Evolutionary conservation across 1,140 invertebrate species (phyloP).

Genomic region (Amyelois transitella): DNA sequence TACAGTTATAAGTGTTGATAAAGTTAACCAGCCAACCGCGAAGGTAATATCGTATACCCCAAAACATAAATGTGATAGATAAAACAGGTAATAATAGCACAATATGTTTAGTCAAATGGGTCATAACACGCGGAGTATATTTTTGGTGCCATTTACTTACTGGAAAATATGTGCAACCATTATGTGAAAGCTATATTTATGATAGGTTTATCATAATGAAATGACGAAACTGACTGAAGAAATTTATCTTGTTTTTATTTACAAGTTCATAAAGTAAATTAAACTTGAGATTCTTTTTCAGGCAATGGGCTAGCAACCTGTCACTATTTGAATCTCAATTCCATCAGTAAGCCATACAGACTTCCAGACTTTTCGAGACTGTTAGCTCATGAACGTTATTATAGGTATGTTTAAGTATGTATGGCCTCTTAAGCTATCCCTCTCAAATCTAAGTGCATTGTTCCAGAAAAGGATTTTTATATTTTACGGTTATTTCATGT

Average conservation of each 20-base stretch:
- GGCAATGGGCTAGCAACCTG: too few species aligned
- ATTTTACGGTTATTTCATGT: constrained; percentile 20
- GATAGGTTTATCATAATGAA: too few species aligned
- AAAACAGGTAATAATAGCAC: constrained; percentile 11
- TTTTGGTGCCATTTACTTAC: constrained; percentile 16
- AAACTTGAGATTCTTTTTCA: too few species aligned
- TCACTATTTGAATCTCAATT: too few species aligned
- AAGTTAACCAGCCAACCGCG: not conserved
- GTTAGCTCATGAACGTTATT: constrained; percentile 36
- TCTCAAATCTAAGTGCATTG: constrained; percentile 29
- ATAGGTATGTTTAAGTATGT: constrained; percentile 41
- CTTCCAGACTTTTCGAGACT: too few species aligned
- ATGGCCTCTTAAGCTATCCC: constrained; percentile 41
- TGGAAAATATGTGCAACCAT: too few species aligned
- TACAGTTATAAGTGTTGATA: not conserved
- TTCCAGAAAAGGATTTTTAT: constrained; percentile 13
- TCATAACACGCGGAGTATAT: constrained; percentile 13
- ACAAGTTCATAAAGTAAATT: too few species aligned
- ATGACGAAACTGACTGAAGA: too few species aligned
- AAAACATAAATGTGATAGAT: too few species aligned
- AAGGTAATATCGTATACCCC: not conserved
- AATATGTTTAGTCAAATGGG: constrained; percentile 12
- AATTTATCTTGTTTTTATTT: too few species aligned
- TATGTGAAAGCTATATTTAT: too few species aligned
- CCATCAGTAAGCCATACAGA: too few species aligned